These are phyloP conservation scores for Colistium nudipinnis DNA, from an alignment of 2,113 vertebrate genomes.

Conservation along the genomic window DNA sequence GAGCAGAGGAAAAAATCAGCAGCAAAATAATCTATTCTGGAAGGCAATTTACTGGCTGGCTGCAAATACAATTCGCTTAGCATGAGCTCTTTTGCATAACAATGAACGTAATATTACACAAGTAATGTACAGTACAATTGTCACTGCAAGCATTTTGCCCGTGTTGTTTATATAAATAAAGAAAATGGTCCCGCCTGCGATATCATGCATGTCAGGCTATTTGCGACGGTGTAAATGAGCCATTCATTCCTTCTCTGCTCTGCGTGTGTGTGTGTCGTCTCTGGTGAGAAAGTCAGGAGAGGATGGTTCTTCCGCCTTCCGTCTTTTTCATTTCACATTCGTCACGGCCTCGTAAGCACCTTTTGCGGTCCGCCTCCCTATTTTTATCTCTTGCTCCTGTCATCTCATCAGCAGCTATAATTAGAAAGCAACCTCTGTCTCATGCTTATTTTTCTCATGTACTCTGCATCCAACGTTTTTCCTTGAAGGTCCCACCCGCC, in stretches of 20 bases:
- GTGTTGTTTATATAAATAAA: conserved; percentile 46
- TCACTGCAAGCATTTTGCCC: conserved; percentile 34
- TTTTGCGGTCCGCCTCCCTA: conserved; percentile 21
- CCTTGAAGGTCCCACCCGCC: conserved; percentile 3
- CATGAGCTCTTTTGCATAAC: conserved; percentile 59
- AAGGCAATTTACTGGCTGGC: conserved; percentile 48
- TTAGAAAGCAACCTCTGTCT: conserved; percentile 58
- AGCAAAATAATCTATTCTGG: conserved; percentile 14
- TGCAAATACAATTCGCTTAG: conserved; percentile 36
- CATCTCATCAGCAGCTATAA: conserved; percentile 64
- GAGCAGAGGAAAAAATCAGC: conserved; percentile 42
- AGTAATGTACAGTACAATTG: conserved; percentile 38
- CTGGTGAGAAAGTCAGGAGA: conserved; percentile 11
- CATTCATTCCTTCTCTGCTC: conserved; percentile 29
- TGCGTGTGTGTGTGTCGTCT: background rate
- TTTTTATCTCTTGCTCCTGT: conserved; percentile 46
- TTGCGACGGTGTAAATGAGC: conserved; percentile 28
- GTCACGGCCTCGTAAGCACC: conserved; percentile 36
- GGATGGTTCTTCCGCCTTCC: conserved; percentile 27
- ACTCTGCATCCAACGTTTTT: background rate
- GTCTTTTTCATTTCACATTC: conserved; percentile 44
- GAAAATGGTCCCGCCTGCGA: conserved; percentile 10
- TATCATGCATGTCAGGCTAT: conserved; percentile 21
- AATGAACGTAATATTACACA: conserved; percentile 46
- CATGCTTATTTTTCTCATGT: conserved; percentile 38